A percentile compares a stretch with the other conserved stretches of the same genome.
Evolutionary conservation across 2,113 vertebrate genomes (phyloP).

Genomic region (Pedetes capensis): DNA sequence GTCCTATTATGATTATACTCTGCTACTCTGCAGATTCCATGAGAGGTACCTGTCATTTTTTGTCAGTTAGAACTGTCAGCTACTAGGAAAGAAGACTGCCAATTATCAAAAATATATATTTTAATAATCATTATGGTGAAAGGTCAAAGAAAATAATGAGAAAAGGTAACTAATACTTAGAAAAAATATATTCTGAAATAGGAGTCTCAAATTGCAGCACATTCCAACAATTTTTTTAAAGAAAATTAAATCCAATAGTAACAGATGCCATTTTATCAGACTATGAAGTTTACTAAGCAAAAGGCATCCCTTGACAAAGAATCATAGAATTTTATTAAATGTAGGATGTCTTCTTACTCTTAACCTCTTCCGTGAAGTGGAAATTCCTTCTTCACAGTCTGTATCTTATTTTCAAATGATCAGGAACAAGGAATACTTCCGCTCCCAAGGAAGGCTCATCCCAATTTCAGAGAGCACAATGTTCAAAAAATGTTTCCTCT

Average conservation of each 20-base stretch:
- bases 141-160: neutral
- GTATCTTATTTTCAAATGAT: neutral
- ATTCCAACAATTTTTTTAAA: neutral
- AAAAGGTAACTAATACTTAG: neutral
- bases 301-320: neutral
- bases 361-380: neutral
- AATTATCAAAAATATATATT: neutral
- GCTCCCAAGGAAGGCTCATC: neutral
- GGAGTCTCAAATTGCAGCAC: neutral
- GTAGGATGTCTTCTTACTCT: neutral
- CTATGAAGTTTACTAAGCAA: neutral
- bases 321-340: neutral
- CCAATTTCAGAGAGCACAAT: neutral
- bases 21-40: neutral
- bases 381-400: neutral
- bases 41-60: neutral
- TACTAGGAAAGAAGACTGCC: neutral
- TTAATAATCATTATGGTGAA: conserved; percentile 1
- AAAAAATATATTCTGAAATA: neutral
- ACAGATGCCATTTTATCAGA: neutral
- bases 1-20: neutral
- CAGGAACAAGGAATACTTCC: neutral
- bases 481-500: neutral
- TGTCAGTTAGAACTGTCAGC: neutral
- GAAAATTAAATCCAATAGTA: neutral